Base-by-base conservation (phyloP, 2,888 invertebrate species). In the Agrilus mali region DNA sequence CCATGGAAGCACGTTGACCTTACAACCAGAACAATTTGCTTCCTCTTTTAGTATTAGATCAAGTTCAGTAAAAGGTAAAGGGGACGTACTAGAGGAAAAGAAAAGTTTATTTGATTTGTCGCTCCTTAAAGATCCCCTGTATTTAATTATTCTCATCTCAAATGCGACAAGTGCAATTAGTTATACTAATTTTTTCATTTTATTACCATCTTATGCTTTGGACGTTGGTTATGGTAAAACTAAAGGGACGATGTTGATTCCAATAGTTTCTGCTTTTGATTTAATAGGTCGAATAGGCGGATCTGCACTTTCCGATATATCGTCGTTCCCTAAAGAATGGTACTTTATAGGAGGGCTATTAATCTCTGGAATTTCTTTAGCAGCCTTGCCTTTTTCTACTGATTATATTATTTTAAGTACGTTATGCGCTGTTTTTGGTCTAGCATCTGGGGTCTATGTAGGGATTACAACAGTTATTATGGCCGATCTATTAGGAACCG, bases 391-490 rank as follows among this genome's bases (percentile, higher is more conserved):
- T 0, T 64, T 83, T 20, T 77, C 80, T n/a, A 60, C 66, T 0
- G 72, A 72, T 33, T 89, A 85, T 60, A 60, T 66, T 1, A 69
- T 73, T 38, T 73, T 86, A 2, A 76, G 82, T 40, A 69, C 74
- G 22, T 82, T 80, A 58, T 88, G 87, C 62, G 78, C 80, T 0
- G 58, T 83, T 1, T 89, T 88, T 57, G 89, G 89, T 2, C 66
- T 89, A 13, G 82, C 87, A 3, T 87, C 88, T 0, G 89, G 89
- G 8, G 76, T 83, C 2, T 89, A 88, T 60, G 86, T 87, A 0
- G 89, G 89, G 4, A 81, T 89, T 12, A 87, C 87, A 1, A 87
- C 89, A 1, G 79, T 89, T 33, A 86, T 88, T 4, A 86, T 89
- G 85, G 86, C 87, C 0, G 88, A 89, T 58, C 80, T 88, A 80